Evolutionary conservation across 2,113 vertebrate species (phyloP).

Genomic region (Gadus chalcogrammus): DNA sequence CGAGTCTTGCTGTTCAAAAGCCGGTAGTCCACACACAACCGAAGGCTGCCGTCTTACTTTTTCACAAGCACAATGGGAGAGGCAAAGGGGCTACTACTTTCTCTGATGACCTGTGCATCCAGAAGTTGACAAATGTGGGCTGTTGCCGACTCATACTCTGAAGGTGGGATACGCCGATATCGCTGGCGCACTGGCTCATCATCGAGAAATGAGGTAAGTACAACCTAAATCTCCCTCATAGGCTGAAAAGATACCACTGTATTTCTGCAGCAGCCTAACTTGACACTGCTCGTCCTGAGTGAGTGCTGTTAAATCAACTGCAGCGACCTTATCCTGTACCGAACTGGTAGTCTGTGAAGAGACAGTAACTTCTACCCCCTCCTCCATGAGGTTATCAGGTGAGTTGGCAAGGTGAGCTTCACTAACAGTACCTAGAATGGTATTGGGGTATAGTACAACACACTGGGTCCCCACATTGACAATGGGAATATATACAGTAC

Average conservation of each 20-base stretch:
- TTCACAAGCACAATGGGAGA: not conserved
- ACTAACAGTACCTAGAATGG: not conserved
- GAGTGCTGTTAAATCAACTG: too few relatives aligned
- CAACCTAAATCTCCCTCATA: not conserved
- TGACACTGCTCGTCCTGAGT: too few relatives aligned
- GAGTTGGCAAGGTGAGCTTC: not conserved
- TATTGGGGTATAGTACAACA: not conserved
- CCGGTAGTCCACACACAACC: not conserved
- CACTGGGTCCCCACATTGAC: not conserved
- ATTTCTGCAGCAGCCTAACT: too few relatives aligned
- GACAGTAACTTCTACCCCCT: not conserved
- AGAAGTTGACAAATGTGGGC: not conserved
- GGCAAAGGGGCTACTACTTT: not conserved
- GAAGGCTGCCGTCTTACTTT: not conserved
- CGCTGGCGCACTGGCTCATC: not conserved
- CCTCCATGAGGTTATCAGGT: not conserved
- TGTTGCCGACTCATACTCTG: not conserved
- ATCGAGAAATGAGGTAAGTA: slow-evolving; percentile 2
- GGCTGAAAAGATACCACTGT: not conserved
- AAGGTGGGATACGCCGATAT: not conserved
- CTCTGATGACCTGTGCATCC: not conserved
- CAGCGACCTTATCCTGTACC: not conserved
- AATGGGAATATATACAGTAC: not conserved
- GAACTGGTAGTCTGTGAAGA: not conserved
- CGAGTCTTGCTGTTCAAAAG: not conserved